Base-by-base conservation (phyloP, 2,797 vertebrate genomes). In the Diplodus sargus region DNA sequence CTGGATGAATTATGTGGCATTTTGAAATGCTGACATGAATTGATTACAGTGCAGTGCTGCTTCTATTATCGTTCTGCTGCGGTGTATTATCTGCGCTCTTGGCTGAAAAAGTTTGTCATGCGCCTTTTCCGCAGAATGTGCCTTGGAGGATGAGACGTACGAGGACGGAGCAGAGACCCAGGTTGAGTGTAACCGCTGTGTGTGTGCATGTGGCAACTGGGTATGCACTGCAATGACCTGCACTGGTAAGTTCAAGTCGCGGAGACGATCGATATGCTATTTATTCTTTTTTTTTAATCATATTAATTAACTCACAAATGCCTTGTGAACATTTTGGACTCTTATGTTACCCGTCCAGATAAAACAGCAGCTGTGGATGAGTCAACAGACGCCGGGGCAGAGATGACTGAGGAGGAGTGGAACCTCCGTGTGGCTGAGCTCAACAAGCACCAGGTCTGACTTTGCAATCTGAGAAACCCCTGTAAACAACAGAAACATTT, bases 171-270 rank as follows among this genome's bases (percentile, higher is more conserved):
- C 98, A 0, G 97, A 99, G 94, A 98, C 97, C 1, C 96, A 98
- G 88, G 98, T 99, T 72, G 97, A 99, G 85, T 99, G 98, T 85
- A 99, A 99, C 92, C 96, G 97, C 84, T 99, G 98, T 0, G 97
- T 99, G 71, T 99, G 98, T 57, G 98, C 98, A 73, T 99, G 98
- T 6, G 98, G 98, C 14, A 99, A 99, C 95, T 99, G 98, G 98
- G 98, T 99, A 85, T 99, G 98, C 96, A 99, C 98, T 0, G 98
- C 98, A 17, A 98, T 99, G 98, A 97, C 95, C 0, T 99, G 98
- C 83, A 95, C 97, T 0, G 97, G 98, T 99, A 91, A 92, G 90
- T 77, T 51, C 0, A 63, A 47, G 25, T 12, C 42, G 9, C 10
- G 0, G 17, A 48, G 17, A 17, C 45, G 12, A 4, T 45, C 28